Percentiles rank a stretch among this genome's conserved stretches.
Evolutionary conservation across 2,888 invertebrate genomes (phyloP).

Genomic region (Rhaphigaster nebulosa): DNA sequence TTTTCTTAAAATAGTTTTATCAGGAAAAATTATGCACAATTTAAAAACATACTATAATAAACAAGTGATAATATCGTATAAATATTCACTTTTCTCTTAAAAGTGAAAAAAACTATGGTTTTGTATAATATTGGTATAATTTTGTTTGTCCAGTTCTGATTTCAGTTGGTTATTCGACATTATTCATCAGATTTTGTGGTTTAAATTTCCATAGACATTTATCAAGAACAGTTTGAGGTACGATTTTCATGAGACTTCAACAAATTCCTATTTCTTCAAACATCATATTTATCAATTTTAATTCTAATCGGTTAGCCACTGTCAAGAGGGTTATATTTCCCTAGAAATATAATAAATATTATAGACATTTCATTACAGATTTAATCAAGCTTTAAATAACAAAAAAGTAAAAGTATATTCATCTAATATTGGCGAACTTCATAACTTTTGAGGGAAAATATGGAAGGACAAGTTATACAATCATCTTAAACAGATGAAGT

Average conservation of each 20-base stretch:
- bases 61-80: background rate
- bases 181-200: background rate
- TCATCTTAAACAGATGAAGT: background rate
- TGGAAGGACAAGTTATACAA: background rate
- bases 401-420: background rate
- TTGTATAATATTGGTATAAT: background rate
- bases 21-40: background rate
- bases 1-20: background rate
- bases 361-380: background rate
- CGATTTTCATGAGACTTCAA: background rate
- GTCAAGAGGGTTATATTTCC: conserved; percentile 40
- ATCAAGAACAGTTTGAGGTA: background rate
- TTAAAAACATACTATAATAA: background rate
- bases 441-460: background rate
- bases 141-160: background rate
- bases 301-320: conserved; percentile 46
- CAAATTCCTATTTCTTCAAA: conserved; percentile 48
- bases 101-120: background rate
- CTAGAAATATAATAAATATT: background rate
- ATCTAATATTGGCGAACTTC: background rate
- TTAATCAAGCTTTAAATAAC: background rate
- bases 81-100: background rate
- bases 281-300: conserved; percentile 45
- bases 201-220: background rate
- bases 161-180: background rate